These are phyloP conservation scores for Taxidea taxus DNA, from an alignment of 2,113 vertebrate species.

Conservation along the genomic window DNA sequence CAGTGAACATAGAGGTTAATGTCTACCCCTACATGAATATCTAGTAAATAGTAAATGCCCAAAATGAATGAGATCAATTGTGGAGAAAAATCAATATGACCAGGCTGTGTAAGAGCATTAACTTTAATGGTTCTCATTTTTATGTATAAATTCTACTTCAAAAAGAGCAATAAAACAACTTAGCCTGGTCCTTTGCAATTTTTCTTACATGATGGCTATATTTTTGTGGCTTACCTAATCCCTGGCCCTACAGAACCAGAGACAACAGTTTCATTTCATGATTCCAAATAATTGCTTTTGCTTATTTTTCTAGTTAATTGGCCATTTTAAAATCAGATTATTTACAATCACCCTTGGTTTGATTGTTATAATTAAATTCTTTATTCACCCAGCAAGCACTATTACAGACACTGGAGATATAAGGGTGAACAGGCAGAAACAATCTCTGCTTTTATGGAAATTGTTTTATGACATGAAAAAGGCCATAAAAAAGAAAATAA, in stretches of 20 bases:
- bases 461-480: neutral
- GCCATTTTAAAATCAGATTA: neutral
- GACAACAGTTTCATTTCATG: neutral
- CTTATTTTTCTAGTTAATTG: neutral
- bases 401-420: neutral
- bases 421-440: neutral
- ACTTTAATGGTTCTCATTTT: slow-evolving; percentile 43
- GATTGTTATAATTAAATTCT: neutral
- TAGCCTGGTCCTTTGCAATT: neutral
- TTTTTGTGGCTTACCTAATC: neutral
- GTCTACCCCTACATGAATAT: neutral
- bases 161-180: slow-evolving; percentile 22
- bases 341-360: neutral
- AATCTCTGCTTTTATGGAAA: neutral
- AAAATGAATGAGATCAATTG: slow-evolving; percentile 24
- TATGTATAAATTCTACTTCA: slow-evolving; percentile 41
- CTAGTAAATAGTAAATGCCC: slow-evolving; percentile 29
- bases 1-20: slow-evolving; percentile 10
- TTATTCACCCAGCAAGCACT: neutral
- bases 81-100: slow-evolving; percentile 47
- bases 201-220: neutral
- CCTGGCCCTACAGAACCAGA: neutral
- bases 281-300: neutral
- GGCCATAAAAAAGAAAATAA: neutral
- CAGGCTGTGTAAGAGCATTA: slow-evolving; percentile 4